Percentiles rank a stretch among this genome's conserved stretches.
Conservation (phyloP, 2,888 invertebrate genomes). For the Drosophila algonquin region DNA sequence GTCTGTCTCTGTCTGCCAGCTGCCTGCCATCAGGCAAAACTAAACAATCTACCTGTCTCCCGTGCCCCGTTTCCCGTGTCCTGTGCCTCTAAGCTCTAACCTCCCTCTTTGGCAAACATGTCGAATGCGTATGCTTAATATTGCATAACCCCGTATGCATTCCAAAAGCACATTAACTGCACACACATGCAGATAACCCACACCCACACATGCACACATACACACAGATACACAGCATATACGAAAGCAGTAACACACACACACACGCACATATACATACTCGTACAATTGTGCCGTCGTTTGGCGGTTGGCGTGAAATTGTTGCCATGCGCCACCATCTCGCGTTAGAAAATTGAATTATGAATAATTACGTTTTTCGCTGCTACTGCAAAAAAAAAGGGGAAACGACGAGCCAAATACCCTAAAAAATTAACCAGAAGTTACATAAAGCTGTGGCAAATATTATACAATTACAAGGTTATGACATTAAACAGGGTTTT, state of each 20-base stretch:
- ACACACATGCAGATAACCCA: slow-evolving; percentile 26
- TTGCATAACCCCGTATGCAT: slow-evolving; percentile 73
- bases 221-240: slow-evolving; percentile 16
- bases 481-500: too few relatives aligned
- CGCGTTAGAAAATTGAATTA: slow-evolving; percentile 74
- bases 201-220: not conserved
- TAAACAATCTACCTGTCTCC: slow-evolving; percentile 25
- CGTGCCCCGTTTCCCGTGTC: slow-evolving; percentile 13
- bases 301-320: slow-evolving; percentile 60
- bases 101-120: slow-evolving; percentile 53
- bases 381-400: not conserved
- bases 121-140: slow-evolving; percentile 70
- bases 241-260: not conserved
- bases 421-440: not conserved
- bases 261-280: slow-evolving; percentile 11
- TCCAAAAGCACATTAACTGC: slow-evolving; percentile 73
- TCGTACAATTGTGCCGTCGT: slow-evolving; percentile 47
- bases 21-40: slow-evolving; percentile 5
- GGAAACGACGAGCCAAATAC: not conserved
- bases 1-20: slow-evolving; percentile 4
- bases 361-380: slow-evolving; percentile 70
- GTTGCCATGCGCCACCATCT: slow-evolving; percentile 60
- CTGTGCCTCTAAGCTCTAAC: slow-evolving; percentile 3
- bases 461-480: too few relatives aligned
- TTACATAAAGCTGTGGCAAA: not conserved